Percentiles rank a stretch among this genome's conserved stretches.
Conservation (phyloP, 2,888 invertebrate genomes). For the Lampropteryx suffumata region DNA sequence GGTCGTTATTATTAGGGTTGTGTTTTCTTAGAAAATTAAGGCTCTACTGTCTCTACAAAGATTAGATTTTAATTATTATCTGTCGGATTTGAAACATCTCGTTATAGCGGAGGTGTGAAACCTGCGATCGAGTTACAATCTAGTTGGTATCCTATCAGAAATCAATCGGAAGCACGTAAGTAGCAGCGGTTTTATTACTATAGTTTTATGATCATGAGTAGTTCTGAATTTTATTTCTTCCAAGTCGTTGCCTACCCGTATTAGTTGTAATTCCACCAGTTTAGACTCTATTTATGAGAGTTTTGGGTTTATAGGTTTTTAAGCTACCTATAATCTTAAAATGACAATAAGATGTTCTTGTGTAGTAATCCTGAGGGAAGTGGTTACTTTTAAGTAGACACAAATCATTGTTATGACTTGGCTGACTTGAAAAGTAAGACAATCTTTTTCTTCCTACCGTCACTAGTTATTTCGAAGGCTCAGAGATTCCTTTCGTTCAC, state of each 20-base stretch:
- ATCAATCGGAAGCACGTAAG: constrained; percentile 20
- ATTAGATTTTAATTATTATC: constrained; percentile 36
- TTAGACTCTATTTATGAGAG: constrained; percentile 1
- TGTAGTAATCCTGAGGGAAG: no score
- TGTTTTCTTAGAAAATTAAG: neutral
- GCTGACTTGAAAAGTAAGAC: no score
- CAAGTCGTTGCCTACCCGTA: neutral
- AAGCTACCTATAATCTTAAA: no score
- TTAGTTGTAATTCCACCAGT: neutral
- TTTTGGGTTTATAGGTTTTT: no score
- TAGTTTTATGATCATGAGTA: constrained; percentile 8
- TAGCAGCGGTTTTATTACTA: constrained; percentile 5
- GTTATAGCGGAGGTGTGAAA: constrained; percentile 30
- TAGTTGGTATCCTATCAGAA: constrained; percentile 27
- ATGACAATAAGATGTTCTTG: no score
- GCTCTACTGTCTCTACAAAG: no score
- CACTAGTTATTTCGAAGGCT: no score
- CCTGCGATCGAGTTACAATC: constrained; percentile 25
- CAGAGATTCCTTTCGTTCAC: no score
- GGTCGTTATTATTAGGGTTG: no score
- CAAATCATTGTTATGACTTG: no score
- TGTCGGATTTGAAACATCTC: constrained; percentile 21
- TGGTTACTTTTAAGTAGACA: no score
- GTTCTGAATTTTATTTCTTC: constrained; percentile 6
- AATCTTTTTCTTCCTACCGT: no score